Evolutionary conservation across 2,113 vertebrate genomes (phyloP).

Genomic region (Melanostigma gelatinosum): DNA sequence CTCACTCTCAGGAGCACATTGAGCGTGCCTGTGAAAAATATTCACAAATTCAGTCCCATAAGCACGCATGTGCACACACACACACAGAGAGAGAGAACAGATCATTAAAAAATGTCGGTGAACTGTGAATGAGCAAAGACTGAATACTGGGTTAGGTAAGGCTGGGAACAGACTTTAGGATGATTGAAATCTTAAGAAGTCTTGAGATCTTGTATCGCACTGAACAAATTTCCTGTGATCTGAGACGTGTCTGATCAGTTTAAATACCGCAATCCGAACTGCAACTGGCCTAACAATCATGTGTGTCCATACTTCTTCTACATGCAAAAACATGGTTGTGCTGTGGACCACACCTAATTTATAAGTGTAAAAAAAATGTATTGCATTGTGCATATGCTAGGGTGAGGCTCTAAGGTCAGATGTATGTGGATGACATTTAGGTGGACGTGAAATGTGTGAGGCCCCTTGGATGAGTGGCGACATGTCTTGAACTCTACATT

Average conservation of each 20-base stretch:
- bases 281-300: slow-evolving; percentile 5
- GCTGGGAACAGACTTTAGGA: background rate
- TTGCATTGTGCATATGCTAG: background rate
- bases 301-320: background rate
- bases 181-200: background rate
- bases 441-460: slow-evolving; percentile 3
- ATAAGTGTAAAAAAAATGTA: slow-evolving; percentile 1
- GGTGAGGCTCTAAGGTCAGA: slow-evolving; percentile 3
- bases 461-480: background rate
- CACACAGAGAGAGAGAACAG: slow-evolving; percentile 2
- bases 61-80: slow-evolving; percentile 1
- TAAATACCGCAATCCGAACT: background rate
- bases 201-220: background rate
- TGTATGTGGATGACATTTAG: slow-evolving; percentile 12
- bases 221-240: background rate
- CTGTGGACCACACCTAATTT: background rate
- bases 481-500: background rate
- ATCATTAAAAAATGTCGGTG: slow-evolving; percentile 32
- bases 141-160: background rate
- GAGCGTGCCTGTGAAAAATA: slow-evolving; percentile 86
- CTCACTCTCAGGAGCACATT: slow-evolving; percentile 91
- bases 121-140: slow-evolving; percentile 23
- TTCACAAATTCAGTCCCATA: background rate
- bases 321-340: background rate
- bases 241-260: background rate